These are phyloP conservation scores for Pectinophora gossypiella DNA, from an alignment of 1,140 invertebrate genomes.

Conservation along the genomic window DNA sequence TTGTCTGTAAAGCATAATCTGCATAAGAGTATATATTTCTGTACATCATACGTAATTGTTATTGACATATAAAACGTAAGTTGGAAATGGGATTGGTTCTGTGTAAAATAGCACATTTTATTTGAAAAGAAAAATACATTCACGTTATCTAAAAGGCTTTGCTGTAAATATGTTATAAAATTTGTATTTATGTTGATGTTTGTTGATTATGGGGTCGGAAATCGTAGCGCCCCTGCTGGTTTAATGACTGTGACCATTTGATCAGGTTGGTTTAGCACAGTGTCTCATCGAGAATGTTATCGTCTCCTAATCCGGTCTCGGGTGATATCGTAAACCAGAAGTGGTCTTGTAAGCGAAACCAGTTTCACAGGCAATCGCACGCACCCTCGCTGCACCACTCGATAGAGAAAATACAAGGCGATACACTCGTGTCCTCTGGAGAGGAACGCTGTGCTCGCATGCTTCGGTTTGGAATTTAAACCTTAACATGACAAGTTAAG, in stretches of 20 bases:
- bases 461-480: conserved; percentile 7
- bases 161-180: conserved; percentile 23
- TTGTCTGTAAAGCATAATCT: too few species aligned
- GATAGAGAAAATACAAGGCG: conserved; percentile 50
- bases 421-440: conserved; percentile 4
- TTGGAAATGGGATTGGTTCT: too few species aligned
- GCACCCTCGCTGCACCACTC: conserved; percentile 14
- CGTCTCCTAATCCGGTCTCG: conserved; percentile 63
- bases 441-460: conserved; percentile 3
- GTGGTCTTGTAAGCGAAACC: conserved; percentile 57
- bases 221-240: conserved; percentile 42
- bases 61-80: too few species aligned
- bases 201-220: conserved; percentile 30
- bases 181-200: conserved; percentile 29
- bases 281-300: conserved; percentile 58
- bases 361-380: conserved; percentile 52
- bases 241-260: conserved; percentile 52
- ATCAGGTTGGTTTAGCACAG: conserved; percentile 54
- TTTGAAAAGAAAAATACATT: too few species aligned
- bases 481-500: conserved; percentile 15
- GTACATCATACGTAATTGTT: too few species aligned
- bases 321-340: conserved; percentile 68
- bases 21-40: too few species aligned
- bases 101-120: too few species aligned
- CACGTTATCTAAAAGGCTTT: too few species aligned